A percentile compares a stretch with the other conserved stretches of the same genome.
Evolutionary conservation across 2,888 invertebrate genomes (phyloP).

Genomic region (Drosophila subquinaria): DNA sequence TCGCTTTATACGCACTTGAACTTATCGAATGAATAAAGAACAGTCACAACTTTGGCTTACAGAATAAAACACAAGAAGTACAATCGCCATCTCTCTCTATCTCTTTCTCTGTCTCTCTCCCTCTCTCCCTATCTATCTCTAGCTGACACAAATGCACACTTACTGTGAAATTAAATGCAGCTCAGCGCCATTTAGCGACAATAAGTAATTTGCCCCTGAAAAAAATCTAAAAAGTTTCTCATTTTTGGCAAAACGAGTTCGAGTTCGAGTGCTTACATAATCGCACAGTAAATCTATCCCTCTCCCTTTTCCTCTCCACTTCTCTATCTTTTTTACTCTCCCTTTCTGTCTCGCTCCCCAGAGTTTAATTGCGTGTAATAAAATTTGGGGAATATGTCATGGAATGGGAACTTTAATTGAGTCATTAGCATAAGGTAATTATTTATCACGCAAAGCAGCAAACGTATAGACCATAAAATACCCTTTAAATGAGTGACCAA

Average conservation of each 20-base stretch:
- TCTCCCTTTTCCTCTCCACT: background rate
- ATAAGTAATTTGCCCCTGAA: conserved; percentile 27
- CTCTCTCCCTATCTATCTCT: background rate
- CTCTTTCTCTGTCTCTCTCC: background rate
- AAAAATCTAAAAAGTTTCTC: conserved; percentile 28
- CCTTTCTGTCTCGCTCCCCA: background rate
- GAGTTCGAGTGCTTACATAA: conserved; percentile 38
- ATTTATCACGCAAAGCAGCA: background rate
- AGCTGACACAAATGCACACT: conserved; percentile 45
- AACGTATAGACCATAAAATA: background rate
- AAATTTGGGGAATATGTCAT: conserved; percentile 11
- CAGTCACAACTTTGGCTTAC: conserved; percentile 38
- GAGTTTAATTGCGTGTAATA: conserved; percentile 3
- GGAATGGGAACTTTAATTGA: conserved; percentile 8
- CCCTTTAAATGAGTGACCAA: background rate
- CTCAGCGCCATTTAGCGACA: conserved; percentile 42
- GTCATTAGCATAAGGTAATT: conserved; percentile 23
- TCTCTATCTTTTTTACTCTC: background rate
- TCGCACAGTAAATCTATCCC: conserved; percentile 22
- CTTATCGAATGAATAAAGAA: conserved; percentile 58
- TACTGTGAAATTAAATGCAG: conserved; percentile 58
- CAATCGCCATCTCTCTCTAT: background rate
- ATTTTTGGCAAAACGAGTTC: conserved; percentile 7
- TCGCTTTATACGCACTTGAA: conserved; percentile 50
- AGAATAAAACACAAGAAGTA: conserved; percentile 9